Percentiles rank a stretch among this genome's conserved stretches.
Evolutionary conservation across 1,140 invertebrate genomes (phyloP).

Genomic region (Drosophila yakuba): DNA sequence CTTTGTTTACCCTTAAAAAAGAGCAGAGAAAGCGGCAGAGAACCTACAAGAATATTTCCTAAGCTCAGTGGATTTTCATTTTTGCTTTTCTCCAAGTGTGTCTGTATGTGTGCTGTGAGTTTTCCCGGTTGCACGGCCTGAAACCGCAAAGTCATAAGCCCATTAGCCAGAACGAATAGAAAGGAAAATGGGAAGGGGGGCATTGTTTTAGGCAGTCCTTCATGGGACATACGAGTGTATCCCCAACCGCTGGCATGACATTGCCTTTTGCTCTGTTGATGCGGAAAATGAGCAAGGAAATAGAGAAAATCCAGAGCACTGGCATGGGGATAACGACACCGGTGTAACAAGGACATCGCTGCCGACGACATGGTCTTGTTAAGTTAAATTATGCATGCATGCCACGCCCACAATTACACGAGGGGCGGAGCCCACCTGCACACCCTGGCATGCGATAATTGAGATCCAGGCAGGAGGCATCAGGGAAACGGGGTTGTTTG

Average conservation of each 20-base stretch:
- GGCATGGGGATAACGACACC: slow-evolving; percentile 43
- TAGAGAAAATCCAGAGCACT: slow-evolving; percentile 48
- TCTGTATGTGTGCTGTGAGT: slow-evolving; percentile 6
- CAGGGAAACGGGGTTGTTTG: slow-evolving; percentile 1
- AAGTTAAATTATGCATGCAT: slow-evolving; percentile 80
- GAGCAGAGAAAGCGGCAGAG: slow-evolving; percentile 17
- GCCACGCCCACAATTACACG: slow-evolving; percentile 45
- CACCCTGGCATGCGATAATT: slow-evolving; percentile 58
- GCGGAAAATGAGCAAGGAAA: slow-evolving; percentile 79
- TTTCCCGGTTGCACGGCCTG: slow-evolving; percentile 37
- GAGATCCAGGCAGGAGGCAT: slow-evolving; percentile 29
- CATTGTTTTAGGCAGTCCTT: slow-evolving; percentile 61
- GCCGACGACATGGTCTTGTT: slow-evolving; percentile 72
- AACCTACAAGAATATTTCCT: slow-evolving; percentile 46
- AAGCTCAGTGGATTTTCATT: slow-evolving; percentile 42
- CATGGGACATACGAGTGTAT: slow-evolving; percentile 13
- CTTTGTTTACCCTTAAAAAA: slow-evolving; percentile 53
- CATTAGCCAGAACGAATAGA: slow-evolving; percentile 52
- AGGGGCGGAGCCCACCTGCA: slow-evolving; percentile 22
- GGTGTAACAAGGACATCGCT: slow-evolving; percentile 55
- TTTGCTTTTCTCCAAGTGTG: not conserved
- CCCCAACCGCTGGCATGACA: slow-evolving; percentile 36
- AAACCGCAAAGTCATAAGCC: slow-evolving; percentile 81
- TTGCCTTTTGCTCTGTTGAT: slow-evolving; percentile 75
- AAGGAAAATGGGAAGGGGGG: slow-evolving; percentile 7